phyloP scores from a whole-genome alignment of 64 coral and sea anemone species.

The Astreopora myriophthalma region DNA sequence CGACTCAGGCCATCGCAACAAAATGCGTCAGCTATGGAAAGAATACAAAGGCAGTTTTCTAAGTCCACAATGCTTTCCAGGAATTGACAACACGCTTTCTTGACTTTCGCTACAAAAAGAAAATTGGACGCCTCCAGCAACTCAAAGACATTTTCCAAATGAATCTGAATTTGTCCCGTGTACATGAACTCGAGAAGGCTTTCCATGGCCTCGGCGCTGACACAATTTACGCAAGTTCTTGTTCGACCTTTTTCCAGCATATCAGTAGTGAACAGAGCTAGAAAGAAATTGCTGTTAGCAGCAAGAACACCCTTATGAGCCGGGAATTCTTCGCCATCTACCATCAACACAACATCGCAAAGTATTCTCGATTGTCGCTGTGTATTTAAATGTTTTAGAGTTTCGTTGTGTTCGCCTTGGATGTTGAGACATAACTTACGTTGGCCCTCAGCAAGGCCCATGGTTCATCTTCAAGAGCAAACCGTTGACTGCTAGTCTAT shows the following conservation, averaged over 20 bases:
- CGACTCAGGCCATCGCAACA: conserved; percentile 48
- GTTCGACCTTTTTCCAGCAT: conserved; percentile 75
- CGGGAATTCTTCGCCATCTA: conserved; percentile 60
- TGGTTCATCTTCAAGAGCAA: neutral
- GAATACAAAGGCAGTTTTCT: conserved; percentile 76
- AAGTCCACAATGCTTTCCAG: conserved; percentile 49
- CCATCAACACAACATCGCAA: conserved; percentile 74
- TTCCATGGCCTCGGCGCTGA: conserved; percentile 54
- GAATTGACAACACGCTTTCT: conserved; percentile 75
- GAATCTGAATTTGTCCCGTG: conserved; percentile 70
- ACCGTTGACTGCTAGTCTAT: too few relatives aligned
- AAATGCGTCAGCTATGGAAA: conserved; percentile 81
- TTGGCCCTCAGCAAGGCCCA: neutral
- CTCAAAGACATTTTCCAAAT: conserved; percentile 66
- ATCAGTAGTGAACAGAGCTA: conserved; percentile 87
- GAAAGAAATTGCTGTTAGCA: conserved; percentile 83
- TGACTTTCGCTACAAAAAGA: conserved; percentile 65
- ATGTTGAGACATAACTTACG: neutral
- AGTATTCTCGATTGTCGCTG: conserved; percentile 73
- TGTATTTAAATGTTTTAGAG: conserved; percentile 59
- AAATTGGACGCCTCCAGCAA: conserved; percentile 87
- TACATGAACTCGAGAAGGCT: conserved; percentile 81
- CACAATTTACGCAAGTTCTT: conserved; percentile 22
- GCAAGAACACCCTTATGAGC: conserved; percentile 85
- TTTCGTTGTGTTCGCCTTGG: neutral